Evolutionary conservation across 2,113 vertebrate genomes (phyloP).

Genomic region (Gyps fulvus): DNA sequence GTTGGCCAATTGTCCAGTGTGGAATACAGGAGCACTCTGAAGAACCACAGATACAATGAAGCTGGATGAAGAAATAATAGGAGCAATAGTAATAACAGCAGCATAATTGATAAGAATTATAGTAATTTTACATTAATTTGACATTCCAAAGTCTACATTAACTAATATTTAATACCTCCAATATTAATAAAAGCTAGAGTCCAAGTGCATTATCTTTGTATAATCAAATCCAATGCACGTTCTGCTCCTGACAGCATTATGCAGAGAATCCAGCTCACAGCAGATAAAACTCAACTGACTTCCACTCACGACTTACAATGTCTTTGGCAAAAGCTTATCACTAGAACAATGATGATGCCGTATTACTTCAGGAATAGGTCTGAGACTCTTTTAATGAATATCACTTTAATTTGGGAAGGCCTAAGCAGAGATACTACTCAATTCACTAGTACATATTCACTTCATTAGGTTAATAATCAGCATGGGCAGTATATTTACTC

Average conservation of each 20-base stretch:
- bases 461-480: not conserved
- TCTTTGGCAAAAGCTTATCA: not conserved
- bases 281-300: not conserved
- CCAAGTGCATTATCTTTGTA: not conserved
- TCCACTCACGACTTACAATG: not conserved
- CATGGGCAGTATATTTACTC: not conserved
- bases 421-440: not conserved
- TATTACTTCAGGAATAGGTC: not conserved
- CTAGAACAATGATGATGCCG: not conserved
- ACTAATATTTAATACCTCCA: not conserved
- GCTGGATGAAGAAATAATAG: not conserved
- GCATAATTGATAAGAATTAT: not conserved
- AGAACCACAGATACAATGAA: not conserved
- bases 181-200: not conserved
- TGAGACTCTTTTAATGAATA: not conserved
- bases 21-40: not conserved
- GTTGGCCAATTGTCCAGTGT: fast-evolving
- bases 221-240: not conserved
- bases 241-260: not conserved
- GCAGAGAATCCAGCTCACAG: not conserved
- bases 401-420: not conserved
- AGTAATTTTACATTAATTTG: not conserved
- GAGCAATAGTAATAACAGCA: not conserved
- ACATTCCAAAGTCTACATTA: not conserved
- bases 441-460: not conserved